Evolutionary conservation across 2,888 invertebrate species (phyloP).

Genomic region (Pocota personata): DNA sequence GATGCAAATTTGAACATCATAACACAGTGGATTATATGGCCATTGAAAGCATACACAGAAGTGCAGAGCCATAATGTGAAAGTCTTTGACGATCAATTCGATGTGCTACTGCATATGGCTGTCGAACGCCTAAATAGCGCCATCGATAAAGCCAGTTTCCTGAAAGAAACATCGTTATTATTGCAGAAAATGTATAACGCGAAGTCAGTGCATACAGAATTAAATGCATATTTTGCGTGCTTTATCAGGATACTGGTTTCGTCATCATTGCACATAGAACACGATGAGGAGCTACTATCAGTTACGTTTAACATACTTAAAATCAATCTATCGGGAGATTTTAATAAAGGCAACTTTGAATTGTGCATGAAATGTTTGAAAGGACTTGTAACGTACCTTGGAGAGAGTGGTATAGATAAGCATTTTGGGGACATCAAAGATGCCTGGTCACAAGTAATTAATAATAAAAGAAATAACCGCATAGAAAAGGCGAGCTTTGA

Average conservation of each 20-base stretch:
- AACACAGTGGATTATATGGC: conserved; percentile 80
- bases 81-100: conserved; percentile 77
- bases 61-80: conserved; percentile 71
- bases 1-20: conserved; percentile 58
- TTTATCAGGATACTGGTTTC: conserved; percentile 23
- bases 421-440: conserved; percentile 52
- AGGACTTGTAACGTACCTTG: conserved; percentile 15
- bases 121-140: conserved; percentile 1
- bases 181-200: conserved; percentile 39
- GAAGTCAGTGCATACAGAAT: background rate
- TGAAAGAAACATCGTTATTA: conserved; percentile 30
- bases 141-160: conserved; percentile 15
- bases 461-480: conserved; percentile 34
- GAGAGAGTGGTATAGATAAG: conserved; percentile 37
- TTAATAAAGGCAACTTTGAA: conserved; percentile 33
- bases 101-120: conserved; percentile 51
- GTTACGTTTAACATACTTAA: conserved; percentile 47
- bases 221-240: conserved; percentile 43
- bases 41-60: conserved; percentile 76
- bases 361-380: conserved; percentile 49
- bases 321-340: conserved; percentile 18
- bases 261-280: background rate
- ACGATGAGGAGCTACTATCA: conserved; percentile 28
- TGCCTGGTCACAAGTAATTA: conserved; percentile 52
- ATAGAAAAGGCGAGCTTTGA: conserved; percentile 36